These are phyloP conservation scores for Caenorhabditis zanzibari DNA, from an alignment of 2,888 invertebrate species.

Conservation along the genomic window DNA sequence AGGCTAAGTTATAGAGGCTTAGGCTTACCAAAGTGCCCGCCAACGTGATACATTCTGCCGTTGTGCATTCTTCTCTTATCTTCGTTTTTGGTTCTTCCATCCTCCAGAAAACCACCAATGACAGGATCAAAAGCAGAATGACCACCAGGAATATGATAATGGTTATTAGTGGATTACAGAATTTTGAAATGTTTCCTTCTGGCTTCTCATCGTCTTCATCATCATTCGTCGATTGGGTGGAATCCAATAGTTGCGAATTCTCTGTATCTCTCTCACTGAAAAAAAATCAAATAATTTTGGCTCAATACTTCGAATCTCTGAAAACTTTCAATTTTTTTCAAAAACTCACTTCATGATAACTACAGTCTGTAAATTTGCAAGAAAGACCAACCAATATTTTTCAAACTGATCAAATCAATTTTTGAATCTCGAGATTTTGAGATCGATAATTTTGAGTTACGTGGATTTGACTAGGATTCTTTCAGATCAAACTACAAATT, in stretches of 20 bases:
- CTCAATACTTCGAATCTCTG: not conserved
- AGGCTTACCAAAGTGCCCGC: conserved; percentile 19
- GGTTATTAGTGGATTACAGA: conserved; percentile 24
- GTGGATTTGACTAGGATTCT: too few relatives aligned
- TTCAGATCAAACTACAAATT: too few relatives aligned
- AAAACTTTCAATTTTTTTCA: not conserved
- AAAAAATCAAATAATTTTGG: conserved; percentile 9
- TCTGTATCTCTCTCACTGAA: conserved; percentile 35
- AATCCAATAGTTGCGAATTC: conserved; percentile 31
- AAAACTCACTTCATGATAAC: conserved; percentile 51
- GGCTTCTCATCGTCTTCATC: not conserved
- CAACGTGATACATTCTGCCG: conserved; percentile 25
- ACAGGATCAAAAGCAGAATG: not conserved
- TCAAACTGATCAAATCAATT: not conserved
- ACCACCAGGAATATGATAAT: conserved; percentile 14
- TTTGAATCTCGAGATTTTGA: not conserved
- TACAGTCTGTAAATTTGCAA: conserved; percentile 34
- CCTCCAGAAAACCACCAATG: conserved; percentile 7
- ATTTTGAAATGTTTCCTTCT: conserved; percentile 1
- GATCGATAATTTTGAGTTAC: not conserved
- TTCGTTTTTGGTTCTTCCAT: not conserved
- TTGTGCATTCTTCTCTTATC: not conserved
- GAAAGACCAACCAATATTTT: not conserved
- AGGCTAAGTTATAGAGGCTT: too few relatives aligned
- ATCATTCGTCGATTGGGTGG: not conserved